Conservation (phyloP, 2,797 vertebrate species). For the Okamejei kenojei region DNA sequence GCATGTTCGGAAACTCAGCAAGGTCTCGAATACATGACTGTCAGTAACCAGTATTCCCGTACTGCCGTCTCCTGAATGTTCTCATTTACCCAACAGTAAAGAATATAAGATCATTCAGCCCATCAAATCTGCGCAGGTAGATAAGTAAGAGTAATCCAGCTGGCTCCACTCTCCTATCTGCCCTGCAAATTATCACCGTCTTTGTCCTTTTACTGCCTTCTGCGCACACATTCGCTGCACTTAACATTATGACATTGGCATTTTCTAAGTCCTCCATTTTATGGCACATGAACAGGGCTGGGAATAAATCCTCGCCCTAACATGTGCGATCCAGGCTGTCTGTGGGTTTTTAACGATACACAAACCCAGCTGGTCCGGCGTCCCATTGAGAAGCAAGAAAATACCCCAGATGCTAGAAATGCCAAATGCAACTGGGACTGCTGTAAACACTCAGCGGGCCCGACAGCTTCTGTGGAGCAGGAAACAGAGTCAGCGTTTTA, state of each 20-base stretch:
- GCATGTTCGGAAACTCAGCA: not conserved
- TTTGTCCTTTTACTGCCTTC: not conserved
- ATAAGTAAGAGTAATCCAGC: too few relatives aligned
- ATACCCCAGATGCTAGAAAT: too few relatives aligned
- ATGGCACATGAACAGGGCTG: not conserved
- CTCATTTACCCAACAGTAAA: too few relatives aligned
- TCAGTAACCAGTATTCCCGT: not conserved
- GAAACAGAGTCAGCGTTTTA: too few relatives aligned
- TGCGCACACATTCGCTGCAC: too few relatives aligned
- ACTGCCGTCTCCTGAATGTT: not conserved
- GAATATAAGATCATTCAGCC: too few relatives aligned
- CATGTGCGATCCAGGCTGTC: not conserved
- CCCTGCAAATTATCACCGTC: not conserved
- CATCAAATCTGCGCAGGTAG: too few relatives aligned
- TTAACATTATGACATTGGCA: not conserved
- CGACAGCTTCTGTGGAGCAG: too few relatives aligned
- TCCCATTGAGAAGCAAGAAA: too few relatives aligned
- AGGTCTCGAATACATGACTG: not conserved
- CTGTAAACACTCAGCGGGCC: too few relatives aligned
- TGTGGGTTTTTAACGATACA: not conserved
- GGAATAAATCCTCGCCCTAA: not conserved
- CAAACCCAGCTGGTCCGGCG: not conserved
- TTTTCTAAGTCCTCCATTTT: not conserved
- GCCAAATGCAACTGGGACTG: too few relatives aligned
- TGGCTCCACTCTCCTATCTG: too few relatives aligned